phyloP scores from a whole-genome alignment of 2,113 vertebrate species.

The Onychostoma macrolepis region DNA sequence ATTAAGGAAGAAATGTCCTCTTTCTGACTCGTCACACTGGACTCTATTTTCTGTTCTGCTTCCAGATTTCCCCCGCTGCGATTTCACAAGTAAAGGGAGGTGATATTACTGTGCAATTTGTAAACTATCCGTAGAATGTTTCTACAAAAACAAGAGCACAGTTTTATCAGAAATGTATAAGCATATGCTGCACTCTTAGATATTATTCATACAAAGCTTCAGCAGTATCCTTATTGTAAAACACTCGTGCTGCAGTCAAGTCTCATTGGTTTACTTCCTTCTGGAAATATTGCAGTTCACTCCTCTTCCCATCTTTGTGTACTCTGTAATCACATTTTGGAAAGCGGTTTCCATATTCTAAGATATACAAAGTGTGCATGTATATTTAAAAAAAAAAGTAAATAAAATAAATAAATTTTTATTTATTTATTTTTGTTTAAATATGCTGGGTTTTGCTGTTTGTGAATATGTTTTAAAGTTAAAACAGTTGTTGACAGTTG shows the following conservation, averaged over 20 bases:
- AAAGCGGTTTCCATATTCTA: background rate
- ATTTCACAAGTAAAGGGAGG: background rate
- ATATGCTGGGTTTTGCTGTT: background rate
- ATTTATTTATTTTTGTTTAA: too few species aligned
- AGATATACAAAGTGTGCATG: background rate
- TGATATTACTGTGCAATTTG: background rate
- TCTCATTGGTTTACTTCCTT: background rate
- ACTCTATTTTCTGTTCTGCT: conserved; percentile 15
- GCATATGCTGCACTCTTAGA: background rate
- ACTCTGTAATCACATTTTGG: background rate
- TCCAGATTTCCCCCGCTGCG: background rate
- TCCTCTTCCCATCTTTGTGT: background rate
- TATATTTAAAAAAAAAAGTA: too few species aligned
- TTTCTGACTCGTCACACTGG: background rate
- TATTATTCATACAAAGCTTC: background rate
- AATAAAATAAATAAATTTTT: too few species aligned
- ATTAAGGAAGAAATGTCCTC: background rate
- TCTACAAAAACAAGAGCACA: background rate
- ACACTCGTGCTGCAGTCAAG: too few species aligned
- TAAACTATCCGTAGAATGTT: background rate
- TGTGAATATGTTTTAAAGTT: background rate
- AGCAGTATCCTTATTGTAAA: background rate
- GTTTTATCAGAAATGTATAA: background rate
- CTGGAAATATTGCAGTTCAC: background rate
- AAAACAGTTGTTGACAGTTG: background rate